Conservation (phyloP, 2,888 invertebrate genomes). For the Drosophila pullipes region DNA sequence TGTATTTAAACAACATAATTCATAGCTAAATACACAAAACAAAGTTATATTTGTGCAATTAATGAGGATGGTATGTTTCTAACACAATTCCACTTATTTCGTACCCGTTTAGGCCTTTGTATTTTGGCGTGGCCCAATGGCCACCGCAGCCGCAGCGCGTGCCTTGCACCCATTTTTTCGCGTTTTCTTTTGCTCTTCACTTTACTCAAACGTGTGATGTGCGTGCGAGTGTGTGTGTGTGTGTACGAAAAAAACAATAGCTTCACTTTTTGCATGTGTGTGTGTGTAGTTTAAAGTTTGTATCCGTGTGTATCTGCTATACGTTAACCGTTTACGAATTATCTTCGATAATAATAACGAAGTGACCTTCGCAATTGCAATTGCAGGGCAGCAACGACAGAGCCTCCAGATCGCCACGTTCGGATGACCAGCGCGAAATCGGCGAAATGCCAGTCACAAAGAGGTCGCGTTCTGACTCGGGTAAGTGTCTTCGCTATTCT, state of each 20-base stretch:
- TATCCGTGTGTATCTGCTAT: conserved; percentile 18
- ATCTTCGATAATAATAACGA: conserved; percentile 14
- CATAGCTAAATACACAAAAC: conserved; percentile 16
- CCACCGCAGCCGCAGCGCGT: conserved; percentile 32
- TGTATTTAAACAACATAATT: conserved; percentile 27
- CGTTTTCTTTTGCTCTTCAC: conserved; percentile 13
- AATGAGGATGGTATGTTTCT: conserved; percentile 49
- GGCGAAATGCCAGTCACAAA: conserved; percentile 79
- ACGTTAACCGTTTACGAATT: not conserved
- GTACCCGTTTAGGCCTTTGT: conserved; percentile 1
- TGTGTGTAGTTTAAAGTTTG: not conserved
- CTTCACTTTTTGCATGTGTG: not conserved
- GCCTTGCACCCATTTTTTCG: conserved; percentile 22
- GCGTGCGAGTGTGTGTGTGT: not conserved
- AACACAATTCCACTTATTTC: not conserved
- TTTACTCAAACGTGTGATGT: conserved; percentile 3
- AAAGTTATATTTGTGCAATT: conserved; percentile 11
- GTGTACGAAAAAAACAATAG: not conserved
- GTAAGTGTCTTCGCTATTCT: conserved; percentile 70
- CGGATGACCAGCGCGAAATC: conserved; percentile 79
- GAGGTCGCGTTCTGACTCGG: conserved; percentile 81
- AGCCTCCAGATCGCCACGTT: conserved; percentile 83
- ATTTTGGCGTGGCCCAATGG: conserved; percentile 32
- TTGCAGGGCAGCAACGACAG: conserved; percentile 83
- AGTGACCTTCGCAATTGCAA: conserved; percentile 27